Evolutionary conservation across 2,113 vertebrate genomes (phyloP), one percentile per base, ranked within the genome.

Genomic region (Cyanoliseus patagonus): DNA sequence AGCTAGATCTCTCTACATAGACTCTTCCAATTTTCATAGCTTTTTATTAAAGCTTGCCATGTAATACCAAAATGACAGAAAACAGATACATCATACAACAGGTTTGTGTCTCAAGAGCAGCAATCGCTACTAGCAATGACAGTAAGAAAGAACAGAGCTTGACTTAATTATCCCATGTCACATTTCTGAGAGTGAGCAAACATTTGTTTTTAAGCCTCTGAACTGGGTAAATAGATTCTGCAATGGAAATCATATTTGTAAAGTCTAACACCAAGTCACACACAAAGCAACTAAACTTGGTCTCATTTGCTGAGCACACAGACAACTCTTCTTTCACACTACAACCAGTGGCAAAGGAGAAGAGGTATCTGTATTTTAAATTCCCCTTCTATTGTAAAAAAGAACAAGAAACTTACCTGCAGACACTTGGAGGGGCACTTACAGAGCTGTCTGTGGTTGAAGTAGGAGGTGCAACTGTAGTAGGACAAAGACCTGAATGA

Each of bases 341-440:
- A 33, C 3, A 62, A 35, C 9, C 37, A 72, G 1, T 14, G 14
- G 25, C 49, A 83, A 91, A 77, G 10, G 15, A 63, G 17, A 68
- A 80, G 10, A 55, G 8, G 8, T 12, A 53, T 8, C 28, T 41
- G 11, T 16, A 76, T 33, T 33, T 66, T 83, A 22, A 23, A 52
- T 52, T 66, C 17, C 28, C 9, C 8, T 69, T 53, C 20, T 69
- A 18, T 0, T 55, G 6, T 42, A 79, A 52, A 88, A 66, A n/a
- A 17, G 4, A 63, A 52, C 53, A 57, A 18, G 9, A 24, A 27
- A 90, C 98, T 98, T 82, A 99, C 99, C 99, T 99, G 99, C 99
- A 99, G 82, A 99, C 98, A 46, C 99, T 99, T 68, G 99, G 99
- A 9, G 99, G 98, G 11, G 99, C 99, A 47, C 99, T 99, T 92